These are phyloP conservation scores for Conopomorpha cramerella DNA, from an alignment of 1,140 invertebrate genomes.

Conservation along the genomic window DNA sequence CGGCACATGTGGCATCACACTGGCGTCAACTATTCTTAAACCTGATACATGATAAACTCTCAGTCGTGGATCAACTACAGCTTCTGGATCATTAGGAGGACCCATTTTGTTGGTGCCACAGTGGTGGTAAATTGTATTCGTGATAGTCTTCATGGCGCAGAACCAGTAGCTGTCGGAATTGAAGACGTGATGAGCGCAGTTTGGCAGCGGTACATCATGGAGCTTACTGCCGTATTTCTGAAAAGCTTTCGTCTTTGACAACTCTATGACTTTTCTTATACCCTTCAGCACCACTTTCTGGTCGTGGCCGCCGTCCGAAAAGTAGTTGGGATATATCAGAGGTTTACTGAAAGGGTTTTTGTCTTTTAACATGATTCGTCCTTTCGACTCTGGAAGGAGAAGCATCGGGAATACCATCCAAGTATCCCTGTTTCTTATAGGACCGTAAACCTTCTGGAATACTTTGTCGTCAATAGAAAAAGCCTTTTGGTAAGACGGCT, in stretches of 20 bases:
- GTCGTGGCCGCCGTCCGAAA: constrained; percentile 65
- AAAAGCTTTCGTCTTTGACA: constrained; percentile 63
- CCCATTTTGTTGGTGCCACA: constrained; percentile 86
- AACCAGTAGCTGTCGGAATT: constrained; percentile 71
- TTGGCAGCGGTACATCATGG: constrained; percentile 62
- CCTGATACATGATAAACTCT: constrained; percentile 68
- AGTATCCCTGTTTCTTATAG: constrained; percentile 37
- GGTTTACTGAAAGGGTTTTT: constrained; percentile 76
- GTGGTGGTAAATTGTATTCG: constrained; percentile 76
- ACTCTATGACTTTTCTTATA: constrained; percentile 58
- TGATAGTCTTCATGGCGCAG: constrained; percentile 69
- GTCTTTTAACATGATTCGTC: constrained; percentile 66
- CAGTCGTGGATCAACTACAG: constrained; percentile 72
- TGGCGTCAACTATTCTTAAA: constrained; percentile 74
- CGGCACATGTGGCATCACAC: constrained; percentile 67
- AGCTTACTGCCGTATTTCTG: constrained; percentile 61
- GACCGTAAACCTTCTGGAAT: constrained; percentile 18
- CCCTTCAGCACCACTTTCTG: constrained; percentile 62
- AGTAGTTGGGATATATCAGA: constrained; percentile 79
- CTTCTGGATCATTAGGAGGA: constrained; percentile 61
- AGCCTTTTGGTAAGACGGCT: constrained; percentile 32
- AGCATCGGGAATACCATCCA: constrained; percentile 69
- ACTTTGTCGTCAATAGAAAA: constrained; percentile 47
- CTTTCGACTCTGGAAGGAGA: constrained; percentile 71
- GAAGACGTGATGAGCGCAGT: constrained; percentile 62